Evolutionary conservation across 2,113 vertebrate genomes (phyloP).

Genomic region (Symphodus melops): DNA sequence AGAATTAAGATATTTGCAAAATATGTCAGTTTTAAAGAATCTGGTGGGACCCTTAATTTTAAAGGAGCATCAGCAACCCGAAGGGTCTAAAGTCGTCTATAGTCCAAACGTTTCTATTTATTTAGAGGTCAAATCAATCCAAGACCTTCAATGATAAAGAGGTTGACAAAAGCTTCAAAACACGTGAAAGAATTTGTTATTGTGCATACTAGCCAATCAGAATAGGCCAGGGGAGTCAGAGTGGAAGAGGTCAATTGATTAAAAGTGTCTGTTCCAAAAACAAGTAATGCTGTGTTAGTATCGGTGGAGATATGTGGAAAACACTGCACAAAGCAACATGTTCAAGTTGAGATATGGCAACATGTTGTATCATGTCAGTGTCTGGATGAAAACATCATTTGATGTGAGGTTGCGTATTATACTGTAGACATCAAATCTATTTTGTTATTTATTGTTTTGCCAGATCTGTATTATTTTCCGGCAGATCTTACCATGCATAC

Average conservation of each 20-base stretch:
- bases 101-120: background rate
- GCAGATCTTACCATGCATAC: too few species aligned
- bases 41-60: too few species aligned
- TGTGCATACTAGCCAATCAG: conserved; percentile 37
- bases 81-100: too few species aligned
- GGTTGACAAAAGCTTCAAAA: background rate
- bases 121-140: background rate
- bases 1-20: too few species aligned
- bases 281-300: background rate
- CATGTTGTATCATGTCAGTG: background rate
- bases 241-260: conserved; percentile 26
- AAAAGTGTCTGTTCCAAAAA: conserved; percentile 6
- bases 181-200: conserved; percentile 10
- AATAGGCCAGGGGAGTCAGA: background rate
- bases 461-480: too few species aligned
- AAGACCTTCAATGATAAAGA: background rate
- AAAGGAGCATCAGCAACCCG: too few species aligned
- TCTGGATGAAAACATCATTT: background rate
- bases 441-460: too few species aligned
- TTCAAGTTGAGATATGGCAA: background rate
- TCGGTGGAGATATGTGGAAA: conserved; percentile 5
- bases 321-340: background rate
- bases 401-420: background rate
- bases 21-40: too few species aligned
- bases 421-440: too few species aligned